Percentiles rank a stretch among this genome's conserved stretches.
Evolutionary conservation across 1,140 invertebrate genomes (phyloP).

Genomic region (Bombus huntii): DNA sequence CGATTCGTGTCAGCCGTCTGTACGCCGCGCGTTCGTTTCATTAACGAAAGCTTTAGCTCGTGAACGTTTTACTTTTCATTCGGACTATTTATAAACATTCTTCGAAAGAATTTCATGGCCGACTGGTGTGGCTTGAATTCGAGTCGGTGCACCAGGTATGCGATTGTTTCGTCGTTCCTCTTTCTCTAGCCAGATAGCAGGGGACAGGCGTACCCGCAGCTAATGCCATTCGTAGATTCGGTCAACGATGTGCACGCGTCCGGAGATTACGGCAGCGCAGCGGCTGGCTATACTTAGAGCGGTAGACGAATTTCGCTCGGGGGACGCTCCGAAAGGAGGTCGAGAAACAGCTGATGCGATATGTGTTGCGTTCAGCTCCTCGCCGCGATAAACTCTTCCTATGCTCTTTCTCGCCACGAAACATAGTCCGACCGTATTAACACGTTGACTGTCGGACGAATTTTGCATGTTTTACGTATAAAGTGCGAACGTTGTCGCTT

Average conservation of each 20-base stretch:
- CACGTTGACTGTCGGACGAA: not conserved
- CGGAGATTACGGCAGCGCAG: constrained; percentile 69
- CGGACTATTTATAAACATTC: constrained; percentile 40
- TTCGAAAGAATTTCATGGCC: constrained; percentile 53
- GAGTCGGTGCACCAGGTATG: constrained; percentile 25
- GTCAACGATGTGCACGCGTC: constrained; percentile 45
- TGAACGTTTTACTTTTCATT: constrained; percentile 27
- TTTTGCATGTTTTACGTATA: not conserved
- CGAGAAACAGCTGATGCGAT: constrained; percentile 69
- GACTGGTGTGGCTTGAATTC: constrained; percentile 45
- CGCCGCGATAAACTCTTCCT: constrained; percentile 34
- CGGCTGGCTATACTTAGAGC: constrained; percentile 72
- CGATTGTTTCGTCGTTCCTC: constrained; percentile 42
- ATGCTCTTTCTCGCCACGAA: not conserved
- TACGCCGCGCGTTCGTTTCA: not conserved
- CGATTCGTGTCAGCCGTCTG: not conserved
- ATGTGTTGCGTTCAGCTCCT: constrained; percentile 14
- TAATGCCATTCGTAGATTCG: constrained; percentile 49
- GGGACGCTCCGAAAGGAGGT: constrained; percentile 74
- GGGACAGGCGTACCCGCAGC: not conserved
- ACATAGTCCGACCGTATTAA: not conserved
- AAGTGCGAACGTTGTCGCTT: not conserved
- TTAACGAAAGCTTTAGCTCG: constrained; percentile 35
- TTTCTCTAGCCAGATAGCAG: constrained; percentile 30
- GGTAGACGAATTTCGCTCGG: constrained; percentile 73